Conservation (phyloP, 2,888 invertebrate genomes). For the Caenorhabditis plicata region DNA sequence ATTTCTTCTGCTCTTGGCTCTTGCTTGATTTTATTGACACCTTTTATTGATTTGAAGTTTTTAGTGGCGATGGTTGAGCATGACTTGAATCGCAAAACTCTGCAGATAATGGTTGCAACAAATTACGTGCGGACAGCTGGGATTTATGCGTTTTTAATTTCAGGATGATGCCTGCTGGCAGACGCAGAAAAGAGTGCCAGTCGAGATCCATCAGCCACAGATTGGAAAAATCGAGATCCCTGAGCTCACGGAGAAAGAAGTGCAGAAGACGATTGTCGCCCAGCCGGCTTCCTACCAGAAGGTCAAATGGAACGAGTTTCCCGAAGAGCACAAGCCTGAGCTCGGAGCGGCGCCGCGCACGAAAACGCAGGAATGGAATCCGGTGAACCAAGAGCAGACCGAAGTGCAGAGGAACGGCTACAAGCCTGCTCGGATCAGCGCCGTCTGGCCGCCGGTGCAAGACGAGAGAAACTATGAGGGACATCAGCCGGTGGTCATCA, state of each 20-base stretch:
- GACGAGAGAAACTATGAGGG: conserved; percentile 50
- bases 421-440: conserved; percentile 51
- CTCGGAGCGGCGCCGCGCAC: conserved; percentile 49
- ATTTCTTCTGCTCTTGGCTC: too few relatives aligned
- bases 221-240: conserved; percentile 52
- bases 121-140: too few relatives aligned
- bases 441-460: conserved; percentile 61
- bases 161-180: conserved; percentile 56
- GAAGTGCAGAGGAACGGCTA: conserved; percentile 52
- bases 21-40: too few relatives aligned
- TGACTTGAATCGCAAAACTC: too few relatives aligned
- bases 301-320: conserved; percentile 62
- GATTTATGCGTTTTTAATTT: too few relatives aligned
- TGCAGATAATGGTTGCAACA: too few relatives aligned
- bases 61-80: too few relatives aligned
- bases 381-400: conserved; percentile 46
- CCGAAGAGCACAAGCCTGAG: conserved; percentile 50
- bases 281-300: conserved; percentile 51
- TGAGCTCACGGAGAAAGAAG: conserved; percentile 42
- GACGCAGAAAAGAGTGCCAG: conserved; percentile 45
- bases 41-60: too few relatives aligned
- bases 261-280: conserved; percentile 59
- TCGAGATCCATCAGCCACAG: conserved; percentile 46
- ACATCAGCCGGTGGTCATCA: conserved; percentile 30
- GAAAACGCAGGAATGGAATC: conserved; percentile 60